Conservation (phyloP, 2,888 invertebrate species). For the Apodemia duryi region DNA sequence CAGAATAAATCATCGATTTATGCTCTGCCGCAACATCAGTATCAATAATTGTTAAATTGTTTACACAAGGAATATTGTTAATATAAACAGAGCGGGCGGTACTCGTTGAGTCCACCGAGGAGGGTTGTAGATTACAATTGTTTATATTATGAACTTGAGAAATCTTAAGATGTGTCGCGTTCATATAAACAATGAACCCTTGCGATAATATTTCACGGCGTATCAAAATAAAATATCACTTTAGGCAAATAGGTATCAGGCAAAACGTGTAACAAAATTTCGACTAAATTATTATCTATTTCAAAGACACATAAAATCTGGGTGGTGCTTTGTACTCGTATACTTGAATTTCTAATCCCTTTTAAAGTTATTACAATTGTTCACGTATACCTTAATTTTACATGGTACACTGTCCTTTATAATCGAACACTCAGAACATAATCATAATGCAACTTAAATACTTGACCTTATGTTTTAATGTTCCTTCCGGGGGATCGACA, state of each 20-base stretch:
- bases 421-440: neutral
- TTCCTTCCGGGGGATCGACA: constrained; percentile 23
- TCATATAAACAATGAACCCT: constrained; percentile 20
- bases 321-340: neutral
- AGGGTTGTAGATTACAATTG: neutral
- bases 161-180: constrained; percentile 10
- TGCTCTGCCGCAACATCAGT: constrained; percentile 4
- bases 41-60: constrained; percentile 1
- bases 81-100: too few species aligned
- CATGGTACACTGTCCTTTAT: neutral
- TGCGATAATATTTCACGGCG: constrained; percentile 22
- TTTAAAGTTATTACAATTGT: neutral
- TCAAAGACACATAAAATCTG: too few species aligned
- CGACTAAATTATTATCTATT: too few species aligned
- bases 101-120: too few species aligned
- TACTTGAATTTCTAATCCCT: neutral
- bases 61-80: neutral
- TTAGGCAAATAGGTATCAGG: neutral
- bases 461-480: constrained; percentile 24
- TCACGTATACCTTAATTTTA: neutral
- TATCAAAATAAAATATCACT: constrained; percentile 23
- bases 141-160: constrained; percentile 2
- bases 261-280: too few species aligned
- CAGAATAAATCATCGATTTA: neutral
- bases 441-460: constrained; percentile 21